phyloP scores from a whole-genome alignment of 2,888 invertebrate genomes.

The Tenthredo mesomela region DNA sequence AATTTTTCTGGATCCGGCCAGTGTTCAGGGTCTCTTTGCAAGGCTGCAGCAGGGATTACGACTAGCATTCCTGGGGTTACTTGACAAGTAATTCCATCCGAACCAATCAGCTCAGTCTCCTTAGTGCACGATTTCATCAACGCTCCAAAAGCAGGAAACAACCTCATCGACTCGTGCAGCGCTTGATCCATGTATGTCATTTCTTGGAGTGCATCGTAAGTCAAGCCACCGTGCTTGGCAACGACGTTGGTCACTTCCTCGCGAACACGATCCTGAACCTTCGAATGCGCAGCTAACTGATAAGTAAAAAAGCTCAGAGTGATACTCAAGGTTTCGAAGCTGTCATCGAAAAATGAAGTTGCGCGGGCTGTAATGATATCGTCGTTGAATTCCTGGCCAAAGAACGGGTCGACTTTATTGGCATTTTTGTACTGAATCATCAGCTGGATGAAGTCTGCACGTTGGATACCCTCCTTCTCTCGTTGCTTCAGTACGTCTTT shows the following conservation, averaged over 20 bases:
- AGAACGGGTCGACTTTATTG: slow-evolving; percentile 57
- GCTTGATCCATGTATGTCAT: no score
- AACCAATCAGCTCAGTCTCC: slow-evolving; percentile 61
- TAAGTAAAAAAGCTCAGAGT: slow-evolving; percentile 77
- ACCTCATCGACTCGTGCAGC: slow-evolving; percentile 64
- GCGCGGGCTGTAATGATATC: slow-evolving; percentile 76
- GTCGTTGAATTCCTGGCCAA: slow-evolving; percentile 61
- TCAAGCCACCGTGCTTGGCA: no score
- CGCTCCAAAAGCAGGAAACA: slow-evolving; percentile 48
- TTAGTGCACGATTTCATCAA: slow-evolving; percentile 63
- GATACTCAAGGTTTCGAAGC: slow-evolving; percentile 80
- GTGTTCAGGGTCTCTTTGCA: slow-evolving; percentile 63
- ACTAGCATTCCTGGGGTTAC: slow-evolving; percentile 61
- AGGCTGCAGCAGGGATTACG: slow-evolving; percentile 54
- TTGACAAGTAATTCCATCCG: slow-evolving; percentile 63
- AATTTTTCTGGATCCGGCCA: slow-evolving; percentile 65
- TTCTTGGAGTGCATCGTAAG: slow-evolving; percentile 72
- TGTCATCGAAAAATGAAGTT: slow-evolving; percentile 77
- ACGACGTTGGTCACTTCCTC: no score
- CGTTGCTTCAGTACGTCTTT: slow-evolving; percentile 62
- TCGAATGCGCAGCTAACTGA: slow-evolving; percentile 72
- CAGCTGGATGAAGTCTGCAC: slow-evolving; percentile 78
- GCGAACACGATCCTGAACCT: slow-evolving; percentile 74
- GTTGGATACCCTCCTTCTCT: slow-evolving; percentile 50
- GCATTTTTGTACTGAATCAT: slow-evolving; percentile 76